Evolutionary conservation across 37 sponge, comb jelly and placozoan genomes (phyloP).

Genomic region (Crambe crambe): DNA sequence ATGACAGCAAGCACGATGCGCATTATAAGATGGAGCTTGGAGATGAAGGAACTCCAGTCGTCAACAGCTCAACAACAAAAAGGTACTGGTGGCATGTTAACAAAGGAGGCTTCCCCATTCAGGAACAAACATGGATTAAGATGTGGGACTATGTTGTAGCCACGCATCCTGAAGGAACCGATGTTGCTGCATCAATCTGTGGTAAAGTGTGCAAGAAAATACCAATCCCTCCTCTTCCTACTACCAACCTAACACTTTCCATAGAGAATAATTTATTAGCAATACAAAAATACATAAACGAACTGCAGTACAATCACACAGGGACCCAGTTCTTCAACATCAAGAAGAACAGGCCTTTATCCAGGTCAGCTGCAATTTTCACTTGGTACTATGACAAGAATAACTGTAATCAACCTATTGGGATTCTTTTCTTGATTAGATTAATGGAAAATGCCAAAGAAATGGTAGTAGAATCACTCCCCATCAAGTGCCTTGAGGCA

Average conservation of each 20-base stretch:
- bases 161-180: conserved; percentile 70
- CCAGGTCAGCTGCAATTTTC: conserved; percentile 44
- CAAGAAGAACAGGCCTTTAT: conserved; percentile 75
- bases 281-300: conserved; percentile 50
- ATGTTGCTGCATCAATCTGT: conserved; percentile 54
- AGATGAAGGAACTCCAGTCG: too few relatives aligned
- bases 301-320: conserved; percentile 94
- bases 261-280: neutral
- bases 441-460: conserved; percentile 93
- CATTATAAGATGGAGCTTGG: too few relatives aligned
- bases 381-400: neutral
- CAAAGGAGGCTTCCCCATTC: conserved; percentile 88
- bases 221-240: conserved; percentile 40
- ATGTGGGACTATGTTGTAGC: conserved; percentile 82
- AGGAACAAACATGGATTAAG: conserved; percentile 68
- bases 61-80: too few relatives aligned
- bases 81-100: conserved; percentile 88
- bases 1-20: too few relatives aligned
- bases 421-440: conserved; percentile 20
- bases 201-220: conserved; percentile 50
- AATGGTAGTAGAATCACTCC: conserved; percentile 88
- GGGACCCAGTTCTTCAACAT: conserved; percentile 98
- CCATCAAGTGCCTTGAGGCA: conserved; percentile 99
- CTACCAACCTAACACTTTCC: neutral
- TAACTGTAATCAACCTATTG: neutral